Evolutionary conservation across 2,888 invertebrate genomes (phyloP).

Genomic region (Ptycholaimellus sp.): DNA sequence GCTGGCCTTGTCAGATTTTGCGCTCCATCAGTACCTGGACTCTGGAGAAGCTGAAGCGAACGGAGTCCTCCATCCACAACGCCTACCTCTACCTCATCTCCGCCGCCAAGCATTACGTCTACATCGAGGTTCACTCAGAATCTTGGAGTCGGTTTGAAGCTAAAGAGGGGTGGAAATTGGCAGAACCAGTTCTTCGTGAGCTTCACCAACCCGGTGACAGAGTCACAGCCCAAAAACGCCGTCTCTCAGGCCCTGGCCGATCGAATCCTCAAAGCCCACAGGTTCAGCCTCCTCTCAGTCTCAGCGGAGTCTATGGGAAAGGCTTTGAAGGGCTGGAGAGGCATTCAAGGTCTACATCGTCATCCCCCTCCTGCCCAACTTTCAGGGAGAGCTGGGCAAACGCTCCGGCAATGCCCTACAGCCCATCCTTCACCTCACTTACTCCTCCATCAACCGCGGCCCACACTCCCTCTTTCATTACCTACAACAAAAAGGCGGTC

Average conservation of each 20-base stretch:
- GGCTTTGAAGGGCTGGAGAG: no score
- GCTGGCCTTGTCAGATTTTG: no score
- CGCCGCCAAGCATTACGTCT: constrained; percentile 26
- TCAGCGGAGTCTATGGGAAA: no score
- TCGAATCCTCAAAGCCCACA: no score
- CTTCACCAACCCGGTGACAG: no score
- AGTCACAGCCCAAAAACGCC: no score
- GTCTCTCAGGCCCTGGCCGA: no score
- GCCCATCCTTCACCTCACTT: constrained; percentile 90
- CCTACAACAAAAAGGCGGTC: constrained; percentile 39
- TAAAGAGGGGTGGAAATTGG: constrained; percentile 1
- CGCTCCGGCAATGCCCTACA: constrained; percentile 41
- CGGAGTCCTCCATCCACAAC: no score
- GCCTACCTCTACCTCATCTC: constrained; percentile 31
- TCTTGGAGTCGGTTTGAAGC: constrained; percentile 13
- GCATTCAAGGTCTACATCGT: constrained; percentile 24
- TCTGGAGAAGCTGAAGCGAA: no score
- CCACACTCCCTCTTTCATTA: constrained; percentile 55
- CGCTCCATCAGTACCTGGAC: no score
- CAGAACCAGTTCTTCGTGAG: no score
- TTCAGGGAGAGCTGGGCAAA: constrained; percentile 50
- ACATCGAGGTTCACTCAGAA: constrained; percentile 14
- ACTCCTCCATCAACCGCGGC: constrained; percentile 70
- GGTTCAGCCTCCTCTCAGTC: no score
- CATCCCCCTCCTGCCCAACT: constrained; percentile 23